These are phyloP conservation scores for Lasioglossum zephyrum DNA, from an alignment of 2,888 invertebrate species.

Conservation along the genomic window DNA sequence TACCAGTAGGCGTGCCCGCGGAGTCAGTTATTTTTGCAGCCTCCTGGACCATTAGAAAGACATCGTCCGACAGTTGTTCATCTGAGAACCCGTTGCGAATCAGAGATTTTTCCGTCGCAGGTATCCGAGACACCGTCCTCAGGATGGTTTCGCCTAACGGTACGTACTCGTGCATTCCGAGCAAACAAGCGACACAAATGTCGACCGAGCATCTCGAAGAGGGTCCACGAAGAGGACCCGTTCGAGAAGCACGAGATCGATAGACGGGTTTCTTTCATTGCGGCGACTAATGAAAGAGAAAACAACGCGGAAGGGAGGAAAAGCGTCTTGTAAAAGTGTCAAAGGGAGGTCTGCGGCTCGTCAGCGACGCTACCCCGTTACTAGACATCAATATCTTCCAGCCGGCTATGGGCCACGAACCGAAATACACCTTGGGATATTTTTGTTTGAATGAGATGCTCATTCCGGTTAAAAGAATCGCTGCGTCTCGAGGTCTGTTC, in stretches of 20 bases:
- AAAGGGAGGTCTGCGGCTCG: conserved; percentile 66
- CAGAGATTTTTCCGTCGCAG: neutral
- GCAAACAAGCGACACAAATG: neutral
- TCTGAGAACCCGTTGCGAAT: neutral
- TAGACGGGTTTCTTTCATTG: conserved; percentile 29
- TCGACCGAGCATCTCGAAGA: neutral
- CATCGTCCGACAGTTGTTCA: neutral
- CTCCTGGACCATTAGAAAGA: neutral
- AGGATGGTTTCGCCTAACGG: conserved; percentile 22
- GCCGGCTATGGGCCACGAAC: conserved; percentile 57
- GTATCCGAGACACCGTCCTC: neutral
- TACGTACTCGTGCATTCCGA: conserved; percentile 17
- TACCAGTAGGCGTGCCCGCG: neutral
- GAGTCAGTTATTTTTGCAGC: neutral
- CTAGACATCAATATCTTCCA: conserved; percentile 70
- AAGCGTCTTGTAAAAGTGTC: conserved; percentile 58
- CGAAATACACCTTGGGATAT: conserved; percentile 67
- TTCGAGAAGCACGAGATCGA: neutral
- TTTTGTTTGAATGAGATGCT: conserved; percentile 59
- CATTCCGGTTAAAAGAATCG: conserved; percentile 47
- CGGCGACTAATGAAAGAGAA: conserved; percentile 64
- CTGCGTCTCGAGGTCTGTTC: neutral
- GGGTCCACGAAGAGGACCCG: neutral
- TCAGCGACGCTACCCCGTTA: conserved; percentile 68
- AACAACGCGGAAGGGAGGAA: conserved; percentile 57